Percentiles rank a stretch among this genome's conserved stretches.
Conservation (phyloP, 2,888 invertebrate species). For the Melitaea athalia region DNA sequence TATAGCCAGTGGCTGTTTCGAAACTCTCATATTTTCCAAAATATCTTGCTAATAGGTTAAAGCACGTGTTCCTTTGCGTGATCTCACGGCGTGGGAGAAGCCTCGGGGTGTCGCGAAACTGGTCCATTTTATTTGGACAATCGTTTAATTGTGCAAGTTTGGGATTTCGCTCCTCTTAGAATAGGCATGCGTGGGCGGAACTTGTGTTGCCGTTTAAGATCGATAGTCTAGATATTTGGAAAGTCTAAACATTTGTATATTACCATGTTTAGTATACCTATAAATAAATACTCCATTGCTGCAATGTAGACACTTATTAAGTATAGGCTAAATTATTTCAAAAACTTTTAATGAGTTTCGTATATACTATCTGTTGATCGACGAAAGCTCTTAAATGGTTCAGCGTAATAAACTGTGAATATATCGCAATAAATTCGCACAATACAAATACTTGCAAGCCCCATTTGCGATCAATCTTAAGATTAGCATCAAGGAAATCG, state of each 20-base stretch:
- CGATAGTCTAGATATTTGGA: slow-evolving; percentile 21
- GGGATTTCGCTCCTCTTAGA: slow-evolving; percentile 11
- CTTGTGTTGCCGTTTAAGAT: slow-evolving; percentile 10
- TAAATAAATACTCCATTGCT: background rate
- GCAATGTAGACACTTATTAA: background rate
- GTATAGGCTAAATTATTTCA: background rate
- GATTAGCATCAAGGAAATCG: slow-evolving; percentile 21
- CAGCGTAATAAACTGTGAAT: background rate
- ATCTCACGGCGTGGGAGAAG: slow-evolving; percentile 32
- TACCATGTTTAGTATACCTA: background rate
- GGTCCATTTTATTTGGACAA: slow-evolving; percentile 34
- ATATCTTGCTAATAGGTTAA: slow-evolving; percentile 19
- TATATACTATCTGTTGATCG: background rate
- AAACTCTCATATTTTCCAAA: slow-evolving; percentile 31
- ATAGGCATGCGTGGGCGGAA: slow-evolving; percentile 28
- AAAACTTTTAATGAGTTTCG: background rate
- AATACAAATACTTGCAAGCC: slow-evolving; percentile 11
- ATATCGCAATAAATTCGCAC: slow-evolving; percentile 7
- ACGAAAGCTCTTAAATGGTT: background rate
- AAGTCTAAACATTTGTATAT: slow-evolving; percentile 8
- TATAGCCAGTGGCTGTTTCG: slow-evolving; percentile 39
- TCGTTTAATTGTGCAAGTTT: slow-evolving; percentile 32
- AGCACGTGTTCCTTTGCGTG: slow-evolving; percentile 32
- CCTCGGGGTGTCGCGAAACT: slow-evolving; percentile 37
- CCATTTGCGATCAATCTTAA: slow-evolving; percentile 5